Percentiles rank a stretch among this genome's conserved stretches.
These are phyloP conservation scores for Oriolus oriolus DNA, from an alignment of 2,113 vertebrate genomes.

Conservation along the genomic window DNA sequence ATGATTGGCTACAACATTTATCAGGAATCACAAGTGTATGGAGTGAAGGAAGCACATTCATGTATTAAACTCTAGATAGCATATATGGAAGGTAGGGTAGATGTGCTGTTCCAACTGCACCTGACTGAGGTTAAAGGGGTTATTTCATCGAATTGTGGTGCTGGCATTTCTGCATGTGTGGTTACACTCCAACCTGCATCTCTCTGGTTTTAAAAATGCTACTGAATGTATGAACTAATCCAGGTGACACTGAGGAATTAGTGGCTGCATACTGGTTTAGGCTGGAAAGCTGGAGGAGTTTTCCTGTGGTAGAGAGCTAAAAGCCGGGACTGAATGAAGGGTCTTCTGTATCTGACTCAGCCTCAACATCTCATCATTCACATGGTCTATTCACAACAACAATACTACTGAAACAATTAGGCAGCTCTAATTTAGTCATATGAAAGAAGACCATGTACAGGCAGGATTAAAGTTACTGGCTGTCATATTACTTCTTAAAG, in stretches of 20 bases:
- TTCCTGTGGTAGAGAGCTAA: background rate
- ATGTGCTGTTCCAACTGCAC: background rate
- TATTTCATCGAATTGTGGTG: background rate
- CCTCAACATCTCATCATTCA: background rate
- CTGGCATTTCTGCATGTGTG: background rate
- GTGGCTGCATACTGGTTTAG: background rate
- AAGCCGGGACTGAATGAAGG: background rate
- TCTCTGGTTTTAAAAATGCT: background rate
- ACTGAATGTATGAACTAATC: background rate
- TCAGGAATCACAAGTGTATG: background rate
- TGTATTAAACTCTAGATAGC: background rate
- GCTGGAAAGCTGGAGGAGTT: background rate
- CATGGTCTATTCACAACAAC: background rate
- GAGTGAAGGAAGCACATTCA: background rate
- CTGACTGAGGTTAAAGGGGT: background rate
- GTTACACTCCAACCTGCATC: background rate
- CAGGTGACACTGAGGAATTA: background rate
- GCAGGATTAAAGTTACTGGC: background rate
- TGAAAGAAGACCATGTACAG: background rate
- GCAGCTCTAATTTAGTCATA: background rate
- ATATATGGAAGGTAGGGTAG: background rate
- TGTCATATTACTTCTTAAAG: background rate
- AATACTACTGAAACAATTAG: background rate
- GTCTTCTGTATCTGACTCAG: background rate
- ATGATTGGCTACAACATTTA: background rate